A percentile compares a stretch with the other conserved stretches of the same genome.
These are phyloP conservation scores for Cyrtorhinus lividipennis DNA, from an alignment of 1,140 invertebrate genomes.

Conservation along the genomic window DNA sequence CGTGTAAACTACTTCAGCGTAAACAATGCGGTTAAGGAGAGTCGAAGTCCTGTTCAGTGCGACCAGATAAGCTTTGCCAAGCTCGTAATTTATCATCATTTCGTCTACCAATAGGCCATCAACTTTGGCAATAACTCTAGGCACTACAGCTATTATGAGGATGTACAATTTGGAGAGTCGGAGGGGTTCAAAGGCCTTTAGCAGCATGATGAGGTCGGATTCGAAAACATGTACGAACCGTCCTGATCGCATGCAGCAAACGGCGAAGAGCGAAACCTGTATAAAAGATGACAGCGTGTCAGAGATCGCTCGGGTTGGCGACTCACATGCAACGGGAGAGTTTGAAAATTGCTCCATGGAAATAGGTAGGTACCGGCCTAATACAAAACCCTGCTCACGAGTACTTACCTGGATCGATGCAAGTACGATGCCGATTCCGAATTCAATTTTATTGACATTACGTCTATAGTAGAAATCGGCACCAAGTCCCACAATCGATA, in stretches of 20 bases:
- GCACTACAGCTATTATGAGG: neutral
- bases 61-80: slow-evolving; percentile 12
- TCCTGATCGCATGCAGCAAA: neutral
- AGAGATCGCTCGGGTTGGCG: no score
- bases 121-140: neutral
- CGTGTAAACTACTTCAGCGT: neutral
- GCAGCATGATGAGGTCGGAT: neutral
- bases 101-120: neutral
- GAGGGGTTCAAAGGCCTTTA: neutral
- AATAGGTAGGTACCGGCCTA: no score
- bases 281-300: no score
- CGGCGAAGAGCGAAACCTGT: neutral
- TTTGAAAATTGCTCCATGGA: no score
- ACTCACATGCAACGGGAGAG: no score
- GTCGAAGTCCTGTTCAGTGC: neutral
- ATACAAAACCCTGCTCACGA: no score
- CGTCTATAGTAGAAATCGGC: neutral
- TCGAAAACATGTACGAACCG: neutral
- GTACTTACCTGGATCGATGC: no score
- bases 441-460: slow-evolving; percentile 10
- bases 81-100: slow-evolving; percentile 8
- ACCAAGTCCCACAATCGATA: neutral
- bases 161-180: slow-evolving; percentile 8
- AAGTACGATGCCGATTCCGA: neutral
- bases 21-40: neutral